Percentiles rank a stretch among this genome's conserved stretches.
Evolutionary conservation across 2,888 invertebrate genomes (phyloP).

Genomic region (Kryphioiulus occultus): DNA sequence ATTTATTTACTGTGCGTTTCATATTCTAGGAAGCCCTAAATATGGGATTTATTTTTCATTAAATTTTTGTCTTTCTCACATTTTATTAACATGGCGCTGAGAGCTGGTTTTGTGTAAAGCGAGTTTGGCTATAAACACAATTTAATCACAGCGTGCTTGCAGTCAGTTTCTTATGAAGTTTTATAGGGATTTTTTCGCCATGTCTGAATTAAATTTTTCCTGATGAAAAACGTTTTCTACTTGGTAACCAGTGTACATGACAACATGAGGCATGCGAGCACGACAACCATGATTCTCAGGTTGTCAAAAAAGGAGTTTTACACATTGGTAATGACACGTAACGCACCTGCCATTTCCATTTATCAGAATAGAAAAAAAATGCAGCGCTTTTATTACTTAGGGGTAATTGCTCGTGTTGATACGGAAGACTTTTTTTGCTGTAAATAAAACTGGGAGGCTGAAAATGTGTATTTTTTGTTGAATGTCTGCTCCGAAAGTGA

Average conservation of each 20-base stretch:
- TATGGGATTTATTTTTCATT: neutral
- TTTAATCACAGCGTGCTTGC: neutral
- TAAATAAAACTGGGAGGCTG: neutral
- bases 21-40: no score
- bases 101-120: no score
- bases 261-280: neutral
- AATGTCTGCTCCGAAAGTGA: neutral
- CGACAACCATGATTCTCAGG: neutral
- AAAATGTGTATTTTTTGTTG: constrained; percentile 7
- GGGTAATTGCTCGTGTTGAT: constrained; percentile 25
- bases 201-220: neutral
- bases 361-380: neutral
- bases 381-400: neutral
- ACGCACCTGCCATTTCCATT: neutral
- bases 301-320: neutral
- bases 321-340: constrained; percentile 2
- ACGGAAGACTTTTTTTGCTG: neutral
- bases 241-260: neutral
- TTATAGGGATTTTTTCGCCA: neutral
- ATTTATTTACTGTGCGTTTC: no score
- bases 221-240: neutral
- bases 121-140: no score
- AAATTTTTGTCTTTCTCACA: neutral
- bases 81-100: no score
- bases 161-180: neutral